phyloP scores from a whole-genome alignment of 2,888 invertebrate species.

The Hypomecis punctinalis region DNA sequence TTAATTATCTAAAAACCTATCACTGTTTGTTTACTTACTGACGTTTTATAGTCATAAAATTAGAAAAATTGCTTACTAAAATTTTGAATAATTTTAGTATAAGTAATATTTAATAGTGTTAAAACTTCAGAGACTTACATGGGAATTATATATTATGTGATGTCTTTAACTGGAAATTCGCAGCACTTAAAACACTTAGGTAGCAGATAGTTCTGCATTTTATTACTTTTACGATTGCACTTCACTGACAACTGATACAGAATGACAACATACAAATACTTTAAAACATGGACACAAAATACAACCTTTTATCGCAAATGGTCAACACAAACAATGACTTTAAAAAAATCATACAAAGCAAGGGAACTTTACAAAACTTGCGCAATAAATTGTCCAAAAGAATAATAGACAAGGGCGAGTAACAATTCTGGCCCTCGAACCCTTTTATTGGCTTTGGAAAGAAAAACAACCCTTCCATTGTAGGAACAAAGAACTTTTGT shows the following conservation, averaged over 20 bases:
- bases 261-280: conserved; percentile 22
- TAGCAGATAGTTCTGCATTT: neutral
- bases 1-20: too few relatives aligned
- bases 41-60: too few relatives aligned
- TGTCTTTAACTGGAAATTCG: too few relatives aligned
- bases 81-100: too few relatives aligned
- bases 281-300: conserved; percentile 14
- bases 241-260: conserved; percentile 15
- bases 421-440: conserved; percentile 74
- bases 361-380: conserved; percentile 55
- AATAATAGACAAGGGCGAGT: conserved; percentile 69
- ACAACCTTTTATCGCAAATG: conserved; percentile 42
- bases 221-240: neutral
- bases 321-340: conserved; percentile 41
- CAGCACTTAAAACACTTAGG: neutral
- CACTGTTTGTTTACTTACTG: too few relatives aligned
- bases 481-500: conserved; percentile 68
- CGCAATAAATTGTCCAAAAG: conserved; percentile 68
- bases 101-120: too few relatives aligned
- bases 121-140: too few relatives aligned
- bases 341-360: conserved; percentile 59
- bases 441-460: conserved; percentile 72
- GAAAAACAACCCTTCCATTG: conserved; percentile 81
- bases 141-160: too few relatives aligned
- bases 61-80: too few relatives aligned